These are phyloP conservation scores for Pollenia griseotomentosa DNA, from an alignment of 2,888 invertebrate species.

Conservation along the genomic window DNA sequence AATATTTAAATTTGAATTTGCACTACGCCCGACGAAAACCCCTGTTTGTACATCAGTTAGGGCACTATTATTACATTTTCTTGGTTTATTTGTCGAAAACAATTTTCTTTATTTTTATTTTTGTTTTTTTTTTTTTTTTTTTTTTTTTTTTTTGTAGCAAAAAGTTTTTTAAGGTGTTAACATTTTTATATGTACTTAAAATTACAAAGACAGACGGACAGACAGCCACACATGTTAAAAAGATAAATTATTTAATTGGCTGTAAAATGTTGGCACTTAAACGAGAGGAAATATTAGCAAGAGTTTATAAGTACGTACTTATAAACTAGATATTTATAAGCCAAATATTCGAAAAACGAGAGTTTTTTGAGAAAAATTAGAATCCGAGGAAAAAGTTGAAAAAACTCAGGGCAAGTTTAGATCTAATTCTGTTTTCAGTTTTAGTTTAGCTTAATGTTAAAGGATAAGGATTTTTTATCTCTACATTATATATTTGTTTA, in stretches of 20 bases:
- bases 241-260: constrained; percentile 61
- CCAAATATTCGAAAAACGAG: too few species aligned
- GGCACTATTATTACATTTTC: constrained; percentile 19
- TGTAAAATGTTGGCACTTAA: constrained; percentile 60
- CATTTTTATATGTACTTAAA: constrained; percentile 7
- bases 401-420: background rate
- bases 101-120: background rate
- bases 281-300: background rate
- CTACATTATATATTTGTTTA: background rate
- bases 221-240: constrained; percentile 4
- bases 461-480: too few species aligned
- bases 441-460: background rate
- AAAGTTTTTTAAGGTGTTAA: constrained; percentile 61
- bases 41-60: background rate
- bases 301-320: background rate
- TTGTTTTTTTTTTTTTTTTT: background rate
- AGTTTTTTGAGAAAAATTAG: too few species aligned
- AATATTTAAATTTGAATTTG: too few species aligned
- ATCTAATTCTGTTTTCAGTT: background rate
- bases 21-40: background rate
- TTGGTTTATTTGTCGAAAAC: constrained; percentile 29
- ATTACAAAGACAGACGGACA: constrained; percentile 10
- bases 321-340: background rate
- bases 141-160: constrained; percentile 4
- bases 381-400: too few species aligned